phyloP scores from a whole-genome alignment of 2,113 vertebrate genomes.

The Pollachius pollachius region DNA sequence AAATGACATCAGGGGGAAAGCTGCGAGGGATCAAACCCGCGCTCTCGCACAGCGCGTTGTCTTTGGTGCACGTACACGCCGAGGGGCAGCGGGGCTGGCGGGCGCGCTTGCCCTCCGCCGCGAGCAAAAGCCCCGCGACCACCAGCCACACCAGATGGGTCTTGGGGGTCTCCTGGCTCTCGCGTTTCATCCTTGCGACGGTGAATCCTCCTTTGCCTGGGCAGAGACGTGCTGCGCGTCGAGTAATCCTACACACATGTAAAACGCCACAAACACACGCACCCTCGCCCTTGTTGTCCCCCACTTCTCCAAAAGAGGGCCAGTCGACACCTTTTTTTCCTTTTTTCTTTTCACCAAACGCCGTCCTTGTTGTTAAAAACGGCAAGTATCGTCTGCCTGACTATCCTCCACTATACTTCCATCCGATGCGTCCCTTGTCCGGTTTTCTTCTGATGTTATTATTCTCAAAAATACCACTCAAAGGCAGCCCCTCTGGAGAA shows the following conservation, averaged over 20 bases:
- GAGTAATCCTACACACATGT: conserved; percentile 46
- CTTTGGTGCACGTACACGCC: conserved; percentile 97
- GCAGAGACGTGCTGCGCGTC: conserved; percentile 47
- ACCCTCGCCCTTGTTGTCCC: conserved; percentile 1
- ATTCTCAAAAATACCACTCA: neutral
- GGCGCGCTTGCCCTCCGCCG: conserved; percentile 82
- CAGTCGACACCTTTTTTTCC: conserved; percentile 27
- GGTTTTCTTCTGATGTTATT: too few relatives aligned
- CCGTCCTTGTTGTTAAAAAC: neutral
- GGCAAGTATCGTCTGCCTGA: neutral
- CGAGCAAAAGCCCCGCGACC: conserved; percentile 45
- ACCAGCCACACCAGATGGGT: conserved; percentile 28
- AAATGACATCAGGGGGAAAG: conserved; percentile 92
- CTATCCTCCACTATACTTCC: neutral
- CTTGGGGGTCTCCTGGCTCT: conserved; percentile 22
- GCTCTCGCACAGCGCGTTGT: conserved; percentile 97
- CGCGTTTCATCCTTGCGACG: conserved; percentile 45
- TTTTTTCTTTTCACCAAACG: neutral
- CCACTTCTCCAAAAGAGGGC: conserved; percentile 29
- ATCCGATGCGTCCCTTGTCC: neutral
- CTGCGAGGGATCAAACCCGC: conserved; percentile 89
- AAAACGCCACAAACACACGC: conserved; percentile 26
- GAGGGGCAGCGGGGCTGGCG: conserved; percentile 87
- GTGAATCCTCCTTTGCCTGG: conserved; percentile 18
- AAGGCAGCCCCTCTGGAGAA: neutral